phyloP scores from a whole-genome alignment of 2,888 invertebrate species.

The Mactromeris polynyma region DNA sequence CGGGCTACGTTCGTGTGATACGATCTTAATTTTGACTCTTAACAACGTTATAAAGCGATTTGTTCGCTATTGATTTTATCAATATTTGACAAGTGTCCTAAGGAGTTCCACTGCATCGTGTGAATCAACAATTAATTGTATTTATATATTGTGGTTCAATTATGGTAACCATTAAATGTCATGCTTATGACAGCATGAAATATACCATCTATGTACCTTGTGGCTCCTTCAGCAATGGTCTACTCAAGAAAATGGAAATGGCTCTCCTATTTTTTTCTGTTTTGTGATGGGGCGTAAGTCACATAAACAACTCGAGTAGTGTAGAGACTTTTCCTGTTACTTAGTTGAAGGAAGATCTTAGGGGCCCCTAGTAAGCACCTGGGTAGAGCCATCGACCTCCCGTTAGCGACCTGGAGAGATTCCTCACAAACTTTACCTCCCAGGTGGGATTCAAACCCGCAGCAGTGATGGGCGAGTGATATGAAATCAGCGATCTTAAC shows the following conservation, averaged over 20 bases:
- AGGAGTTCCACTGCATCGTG: neutral
- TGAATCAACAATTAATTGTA: slow-evolving; percentile 24
- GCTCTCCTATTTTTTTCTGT: too few species aligned
- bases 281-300: too few species aligned
- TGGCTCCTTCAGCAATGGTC: neutral
- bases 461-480: too few species aligned
- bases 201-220: neutral
- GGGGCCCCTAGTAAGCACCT: too few species aligned
- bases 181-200: neutral
- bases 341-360: too few species aligned
- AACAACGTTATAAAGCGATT: slow-evolving; percentile 39
- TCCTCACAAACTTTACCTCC: too few species aligned
- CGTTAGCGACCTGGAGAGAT: too few species aligned
- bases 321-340: too few species aligned
- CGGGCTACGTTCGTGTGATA: slow-evolving; percentile 5
- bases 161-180: neutral
- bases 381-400: too few species aligned
- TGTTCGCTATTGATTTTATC: slow-evolving; percentile 44
- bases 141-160: neutral
- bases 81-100: slow-evolving; percentile 33
- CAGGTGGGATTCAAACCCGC: too few species aligned
- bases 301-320: too few species aligned
- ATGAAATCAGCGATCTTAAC: too few species aligned
- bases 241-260: neutral
- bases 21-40: slow-evolving; percentile 33